phyloP scores from a whole-genome alignment of 2,888 invertebrate genomes.

The Mesoligia furuncula region DNA sequence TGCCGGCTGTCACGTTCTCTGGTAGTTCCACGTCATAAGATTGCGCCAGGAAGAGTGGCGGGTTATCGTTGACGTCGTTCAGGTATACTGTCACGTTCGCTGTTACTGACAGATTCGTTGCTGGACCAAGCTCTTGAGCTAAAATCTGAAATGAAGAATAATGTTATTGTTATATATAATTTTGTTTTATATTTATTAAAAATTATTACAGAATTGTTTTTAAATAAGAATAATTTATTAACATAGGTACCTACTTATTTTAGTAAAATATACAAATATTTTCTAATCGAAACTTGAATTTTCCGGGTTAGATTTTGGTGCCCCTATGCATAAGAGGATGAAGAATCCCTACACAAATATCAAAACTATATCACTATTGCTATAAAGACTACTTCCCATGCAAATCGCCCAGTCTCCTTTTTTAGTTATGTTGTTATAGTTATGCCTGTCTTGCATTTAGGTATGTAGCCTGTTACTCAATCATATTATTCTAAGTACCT shows the following conservation, averaged over 20 bases:
- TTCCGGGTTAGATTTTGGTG: too few species aligned
- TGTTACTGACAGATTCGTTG: constrained; percentile 93
- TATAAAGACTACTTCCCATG: too few species aligned
- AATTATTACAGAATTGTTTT: too few species aligned
- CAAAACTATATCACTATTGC: too few species aligned
- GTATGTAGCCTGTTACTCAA: background rate
- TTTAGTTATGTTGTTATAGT: too few species aligned
- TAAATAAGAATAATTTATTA: background rate
- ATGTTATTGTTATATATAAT: background rate
- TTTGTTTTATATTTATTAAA: background rate
- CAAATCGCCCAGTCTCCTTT: too few species aligned
- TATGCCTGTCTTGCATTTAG: background rate
- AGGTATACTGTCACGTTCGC: constrained; percentile 95
- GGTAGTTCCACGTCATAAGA: constrained; percentile 94
- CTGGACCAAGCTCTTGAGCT: constrained; percentile 95
- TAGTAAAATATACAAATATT: too few species aligned
- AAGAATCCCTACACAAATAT: too few species aligned
- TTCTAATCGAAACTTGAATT: too few species aligned
- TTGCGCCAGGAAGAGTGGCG: constrained; percentile 94
- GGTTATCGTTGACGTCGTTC: constrained; percentile 96
- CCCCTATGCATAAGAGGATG: too few species aligned
- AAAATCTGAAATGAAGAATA: constrained; percentile 90
- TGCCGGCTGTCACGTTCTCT: constrained; percentile 95
- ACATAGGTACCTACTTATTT: too few species aligned
- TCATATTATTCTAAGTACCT: background rate